Evolutionary conservation across 2,888 invertebrate genomes (phyloP), one percentile per base, ranked within the genome.

Genomic region (Drosophila borborema): DNA sequence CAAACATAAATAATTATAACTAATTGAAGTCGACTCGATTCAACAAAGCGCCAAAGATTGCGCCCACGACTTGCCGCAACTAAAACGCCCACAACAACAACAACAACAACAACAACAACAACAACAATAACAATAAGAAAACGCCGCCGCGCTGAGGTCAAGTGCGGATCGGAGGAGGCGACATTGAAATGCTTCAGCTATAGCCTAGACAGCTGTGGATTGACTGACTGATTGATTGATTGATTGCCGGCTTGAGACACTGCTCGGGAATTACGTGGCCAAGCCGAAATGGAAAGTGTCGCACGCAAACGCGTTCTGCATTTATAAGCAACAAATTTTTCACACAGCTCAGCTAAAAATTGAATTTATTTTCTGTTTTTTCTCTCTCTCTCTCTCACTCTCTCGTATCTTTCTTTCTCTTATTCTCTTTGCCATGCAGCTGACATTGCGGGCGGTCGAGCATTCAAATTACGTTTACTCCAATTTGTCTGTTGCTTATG

Each of bases 1-100:
- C 45, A 12, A 49, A 49, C 46, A 28, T 65, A 72, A 74, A 89
- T 81, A 87, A 87, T 89, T 87, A 81, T 74, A 87, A 74, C 88
- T 81, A 85, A 85, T 85, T 89, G 87, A 74, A 72, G n/a, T 12
- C 28, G 5, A 54, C 43, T 54, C 49, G 16, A 69, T 66, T 46
- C 69, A 69, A 63, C 80, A 73, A 20, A 81, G 64, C 72, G 34
- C 75, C 70, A 80, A 79, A 79, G 49, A 63, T n/a, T 18, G 34
- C 77, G 71, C 77, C 77, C 76, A 77, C 80, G 61, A 60, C 45
- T 41, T 59, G 67, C 48, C 60, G 18, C 60, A 28, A 6, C 28
- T 34, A 43, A 55, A 38, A 66, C 77, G 77, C 77, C 80, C 31
- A 77, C 77, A 65, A 46, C 23, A 46, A 23, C 38, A 36, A 9